These are phyloP conservation scores for Drosophila mercatorum DNA, from an alignment of 2,888 invertebrate species.

Conservation along the genomic window DNA sequence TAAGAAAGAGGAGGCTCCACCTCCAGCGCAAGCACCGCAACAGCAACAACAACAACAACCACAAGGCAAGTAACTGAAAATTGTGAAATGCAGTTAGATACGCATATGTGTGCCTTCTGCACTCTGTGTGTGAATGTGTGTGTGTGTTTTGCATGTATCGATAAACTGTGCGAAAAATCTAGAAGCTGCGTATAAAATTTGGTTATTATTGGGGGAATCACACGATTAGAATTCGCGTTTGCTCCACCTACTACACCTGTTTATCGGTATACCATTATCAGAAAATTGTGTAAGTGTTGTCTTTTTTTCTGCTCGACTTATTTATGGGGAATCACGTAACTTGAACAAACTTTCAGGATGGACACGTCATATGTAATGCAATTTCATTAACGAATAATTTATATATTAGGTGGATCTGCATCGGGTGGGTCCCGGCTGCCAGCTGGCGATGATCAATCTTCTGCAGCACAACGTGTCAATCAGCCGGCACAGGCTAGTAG, in stretches of 20 bases:
- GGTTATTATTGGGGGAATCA: neutral
- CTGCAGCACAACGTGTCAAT: neutral
- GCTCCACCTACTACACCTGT: neutral
- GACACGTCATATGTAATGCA: constrained; percentile 7
- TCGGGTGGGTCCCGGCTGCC: neutral
- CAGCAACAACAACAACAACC: constrained; percentile 15
- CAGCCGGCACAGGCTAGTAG: neutral
- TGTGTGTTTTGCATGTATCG: neutral
- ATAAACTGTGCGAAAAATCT: neutral
- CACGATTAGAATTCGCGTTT: neutral
- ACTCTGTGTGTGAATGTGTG: neutral
- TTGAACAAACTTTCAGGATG: neutral
- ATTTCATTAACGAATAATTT: neutral
- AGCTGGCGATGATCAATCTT: neutral
- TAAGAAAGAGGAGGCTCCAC: constrained; percentile 9
- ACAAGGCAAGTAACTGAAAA: constrained; percentile 38
- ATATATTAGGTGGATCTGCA: constrained; percentile 4
- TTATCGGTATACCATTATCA: neutral
- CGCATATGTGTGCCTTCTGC: neutral
- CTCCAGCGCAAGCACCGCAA: constrained; percentile 21
- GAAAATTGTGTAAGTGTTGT: neutral
- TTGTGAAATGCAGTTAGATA: constrained; percentile 1
- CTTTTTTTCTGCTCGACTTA: neutral
- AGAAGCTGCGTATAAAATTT: too few species aligned
- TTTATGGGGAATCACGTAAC: constrained; percentile 1